Conservation (phyloP, 2,113 vertebrate genomes). For the Emydocephalus ijimae region DNA sequence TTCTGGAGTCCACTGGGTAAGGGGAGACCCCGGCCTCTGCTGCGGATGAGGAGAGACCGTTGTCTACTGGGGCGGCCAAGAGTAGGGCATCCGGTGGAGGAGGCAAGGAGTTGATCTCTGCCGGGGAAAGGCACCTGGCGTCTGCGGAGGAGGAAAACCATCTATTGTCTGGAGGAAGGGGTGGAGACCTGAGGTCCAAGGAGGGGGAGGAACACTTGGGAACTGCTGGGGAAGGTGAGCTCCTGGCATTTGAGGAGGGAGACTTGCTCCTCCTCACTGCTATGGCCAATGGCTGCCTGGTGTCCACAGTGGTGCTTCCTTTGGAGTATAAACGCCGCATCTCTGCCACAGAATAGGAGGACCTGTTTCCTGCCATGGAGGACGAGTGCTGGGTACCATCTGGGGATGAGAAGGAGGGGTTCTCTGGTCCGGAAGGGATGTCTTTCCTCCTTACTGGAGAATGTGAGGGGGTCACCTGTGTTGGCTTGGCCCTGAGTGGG, state of each 20-base stretch:
- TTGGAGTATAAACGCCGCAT: not conserved
- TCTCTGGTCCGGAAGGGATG: not conserved
- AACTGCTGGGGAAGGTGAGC: not conserved
- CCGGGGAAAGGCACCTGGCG: accelerated
- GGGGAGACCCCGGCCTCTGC: not conserved
- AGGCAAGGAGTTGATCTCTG: not conserved
- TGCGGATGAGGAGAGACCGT: not conserved
- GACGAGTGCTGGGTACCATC: not conserved
- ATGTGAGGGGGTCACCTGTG: not conserved
- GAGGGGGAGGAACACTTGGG: not conserved
- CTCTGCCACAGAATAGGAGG: not conserved
- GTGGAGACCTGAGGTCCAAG: not conserved
- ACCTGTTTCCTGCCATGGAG: not conserved
- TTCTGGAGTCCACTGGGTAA: not conserved
- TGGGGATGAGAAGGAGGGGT: no score
- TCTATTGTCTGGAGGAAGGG: not conserved
- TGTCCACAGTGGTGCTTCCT: not conserved
- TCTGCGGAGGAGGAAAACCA: not conserved
- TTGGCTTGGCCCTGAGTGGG: not conserved
- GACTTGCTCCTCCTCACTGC: not conserved
- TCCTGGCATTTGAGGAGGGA: not conserved
- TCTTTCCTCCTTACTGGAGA: not conserved
- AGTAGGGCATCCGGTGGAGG: not conserved
- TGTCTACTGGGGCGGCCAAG: not conserved
- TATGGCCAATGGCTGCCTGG: no score